Base-by-base conservation (phyloP, 2,797 vertebrate species). In the Sebastes cheni region DNA sequence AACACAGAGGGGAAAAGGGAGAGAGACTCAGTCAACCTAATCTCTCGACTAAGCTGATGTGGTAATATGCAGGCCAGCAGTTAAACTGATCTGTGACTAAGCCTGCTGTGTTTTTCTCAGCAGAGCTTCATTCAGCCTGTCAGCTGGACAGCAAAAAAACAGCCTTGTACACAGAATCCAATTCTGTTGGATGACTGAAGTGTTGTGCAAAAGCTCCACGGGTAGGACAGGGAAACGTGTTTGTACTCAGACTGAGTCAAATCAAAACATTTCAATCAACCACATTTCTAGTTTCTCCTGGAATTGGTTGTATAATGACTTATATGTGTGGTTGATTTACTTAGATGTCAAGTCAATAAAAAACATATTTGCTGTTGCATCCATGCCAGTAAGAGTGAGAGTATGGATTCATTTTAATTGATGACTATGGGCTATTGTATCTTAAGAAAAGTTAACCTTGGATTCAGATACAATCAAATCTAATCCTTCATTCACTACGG, bases 51-150 rank as follows among this genome's bases (percentile, higher is more conserved):
- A n/a, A 68, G 23, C 52, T 58, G 68, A 76, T 29, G 50, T 14
- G n/a, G 25, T 78, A 77, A 84, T 78, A 42, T 71, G 59, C 29
- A 64, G 46, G 62, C 23, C 59, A 61, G 59, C 29, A 20, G 77
- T 69, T 65, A 83, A 80, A 82, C 56, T 56, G 65, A 82, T 81
- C 66, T 42, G 72, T 67, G 80, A 70, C 69, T 58, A 39, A 61
- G 42, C 72, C 82, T 55, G 65, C 76, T 83, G 71, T 39, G 68
- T n/a, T 36, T 83, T 77, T 75, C 70, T 79, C 67, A 75, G 71
- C 74, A 58, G 78, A 59, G 65, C 71, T 75, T 46, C 62, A 71
- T 72, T 84, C 65, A 75, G 62, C 13, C 42, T 23, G 79, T 77
- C 70, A 75, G 81, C 77, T 78, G 69, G 65, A 79, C 9, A 75